These are phyloP conservation scores for Apotomis turbidana DNA, from an alignment of 2,888 invertebrate species.

Conservation along the genomic window DNA sequence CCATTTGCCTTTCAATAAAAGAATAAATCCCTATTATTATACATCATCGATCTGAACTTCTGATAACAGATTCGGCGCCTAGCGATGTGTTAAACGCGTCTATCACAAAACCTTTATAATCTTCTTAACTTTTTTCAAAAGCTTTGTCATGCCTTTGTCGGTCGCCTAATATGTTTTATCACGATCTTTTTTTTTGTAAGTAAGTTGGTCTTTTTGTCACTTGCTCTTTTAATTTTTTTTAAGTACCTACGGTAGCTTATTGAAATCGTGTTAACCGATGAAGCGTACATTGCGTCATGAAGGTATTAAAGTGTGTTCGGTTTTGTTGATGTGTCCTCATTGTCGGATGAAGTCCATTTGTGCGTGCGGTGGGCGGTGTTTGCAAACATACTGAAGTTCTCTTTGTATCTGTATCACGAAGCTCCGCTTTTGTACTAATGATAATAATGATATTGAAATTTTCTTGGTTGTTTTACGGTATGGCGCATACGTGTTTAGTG, in stretches of 20 bases:
- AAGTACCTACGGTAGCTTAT: conserved; percentile 23
- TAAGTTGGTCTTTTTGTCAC: conserved; percentile 34
- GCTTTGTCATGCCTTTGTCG: conserved; percentile 34
- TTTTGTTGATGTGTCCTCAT: conserved; percentile 26
- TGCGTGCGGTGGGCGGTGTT: conserved; percentile 30
- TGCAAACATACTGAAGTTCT: conserved; percentile 16
- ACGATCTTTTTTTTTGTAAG: conserved; percentile 25
- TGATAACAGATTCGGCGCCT: conserved; percentile 41
- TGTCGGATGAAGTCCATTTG: conserved; percentile 8
- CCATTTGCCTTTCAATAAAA: conserved; percentile 27
- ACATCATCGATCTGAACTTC: conserved; percentile 16
- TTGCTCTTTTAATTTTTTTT: conserved; percentile 30
- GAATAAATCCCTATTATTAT: conserved; percentile 28
- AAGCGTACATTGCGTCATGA: conserved; percentile 28
- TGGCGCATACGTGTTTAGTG: background rate
- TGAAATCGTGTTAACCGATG: conserved; percentile 30
- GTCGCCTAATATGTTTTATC: conserved; percentile 32
- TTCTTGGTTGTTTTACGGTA: background rate
- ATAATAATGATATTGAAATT: background rate
- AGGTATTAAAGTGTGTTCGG: conserved; percentile 28
- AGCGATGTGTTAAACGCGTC: conserved; percentile 44
- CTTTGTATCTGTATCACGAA: background rate
- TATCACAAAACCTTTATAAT: conserved; percentile 35
- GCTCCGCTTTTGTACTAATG: background rate
- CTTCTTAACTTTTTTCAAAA: conserved; percentile 34